A percentile compares a stretch with the other conserved stretches of the same genome.
These are phyloP conservation scores for Orthonevra nobilis DNA, from an alignment of 2,888 invertebrate genomes.

Conservation along the genomic window DNA sequence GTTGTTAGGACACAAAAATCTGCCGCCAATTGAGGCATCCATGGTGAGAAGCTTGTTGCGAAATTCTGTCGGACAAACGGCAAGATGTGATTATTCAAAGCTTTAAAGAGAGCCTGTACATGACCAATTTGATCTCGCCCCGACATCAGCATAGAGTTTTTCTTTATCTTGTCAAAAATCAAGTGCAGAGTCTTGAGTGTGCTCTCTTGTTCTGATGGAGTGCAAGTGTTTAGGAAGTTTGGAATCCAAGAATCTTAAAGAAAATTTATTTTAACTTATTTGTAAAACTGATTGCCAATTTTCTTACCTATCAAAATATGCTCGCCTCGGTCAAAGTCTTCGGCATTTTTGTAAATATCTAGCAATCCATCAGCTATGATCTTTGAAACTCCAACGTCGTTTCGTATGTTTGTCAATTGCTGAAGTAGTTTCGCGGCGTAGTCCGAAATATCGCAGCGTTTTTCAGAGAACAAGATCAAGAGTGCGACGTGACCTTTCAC, in stretches of 20 bases:
- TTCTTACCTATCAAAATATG: slow-evolving; percentile 74
- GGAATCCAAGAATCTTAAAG: slow-evolving; percentile 76
- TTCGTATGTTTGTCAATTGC: slow-evolving; percentile 74
- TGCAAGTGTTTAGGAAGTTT: slow-evolving; percentile 76
- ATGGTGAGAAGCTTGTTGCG: slow-evolving; percentile 74
- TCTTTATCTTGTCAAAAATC: slow-evolving; percentile 74
- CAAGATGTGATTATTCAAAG: slow-evolving; percentile 76
- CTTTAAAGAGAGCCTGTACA: slow-evolving; percentile 71
- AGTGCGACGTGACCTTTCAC: slow-evolving; percentile 79
- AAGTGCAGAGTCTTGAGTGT: slow-evolving; percentile 76
- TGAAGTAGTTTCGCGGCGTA: slow-evolving; percentile 76
- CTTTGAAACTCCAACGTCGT: slow-evolving; percentile 75
- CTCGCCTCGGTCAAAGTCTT: slow-evolving; percentile 76
- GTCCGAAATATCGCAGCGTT: slow-evolving; percentile 76
- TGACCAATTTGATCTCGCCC: slow-evolving; percentile 50
- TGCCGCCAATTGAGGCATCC: slow-evolving; percentile 77
- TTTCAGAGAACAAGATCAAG: slow-evolving; percentile 77
- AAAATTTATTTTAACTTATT: too few species aligned
- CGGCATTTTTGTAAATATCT: slow-evolving; percentile 75
- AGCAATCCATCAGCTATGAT: slow-evolving; percentile 75
- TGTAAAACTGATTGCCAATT: too few species aligned
- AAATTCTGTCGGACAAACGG: slow-evolving; percentile 77
- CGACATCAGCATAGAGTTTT: slow-evolving; percentile 31
- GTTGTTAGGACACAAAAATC: slow-evolving; percentile 75
- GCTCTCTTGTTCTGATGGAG: slow-evolving; percentile 77